Conservation (phyloP, 2,888 invertebrate genomes). For the Cryptocephalus moraei region DNA sequence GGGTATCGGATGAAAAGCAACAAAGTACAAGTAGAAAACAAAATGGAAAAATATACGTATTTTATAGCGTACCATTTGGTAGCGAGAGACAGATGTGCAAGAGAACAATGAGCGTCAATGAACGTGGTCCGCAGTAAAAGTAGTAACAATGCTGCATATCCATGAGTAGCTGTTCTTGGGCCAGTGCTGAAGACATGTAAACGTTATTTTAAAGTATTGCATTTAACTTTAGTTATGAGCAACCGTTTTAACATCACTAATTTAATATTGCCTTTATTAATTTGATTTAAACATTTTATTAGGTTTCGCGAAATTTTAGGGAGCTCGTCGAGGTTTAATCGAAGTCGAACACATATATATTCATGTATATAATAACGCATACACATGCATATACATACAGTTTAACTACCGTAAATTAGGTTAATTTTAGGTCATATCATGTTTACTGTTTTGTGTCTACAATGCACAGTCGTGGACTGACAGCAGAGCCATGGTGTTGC, state of each 20-base stretch:
- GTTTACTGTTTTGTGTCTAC: slow-evolving; percentile 36
- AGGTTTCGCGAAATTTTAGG: slow-evolving; percentile 15
- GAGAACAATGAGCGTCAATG: slow-evolving; percentile 37
- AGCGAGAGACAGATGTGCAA: slow-evolving; percentile 40
- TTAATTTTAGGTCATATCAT: slow-evolving; percentile 36
- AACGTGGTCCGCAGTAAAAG: slow-evolving; percentile 35
- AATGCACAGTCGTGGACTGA: slow-evolving; percentile 38
- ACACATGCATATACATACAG: slow-evolving; percentile 37
- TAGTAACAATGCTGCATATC: slow-evolving; percentile 37
- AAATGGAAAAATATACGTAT: neutral
- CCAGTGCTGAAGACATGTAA: slow-evolving; percentile 25
- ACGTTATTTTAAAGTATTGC: slow-evolving; percentile 16
- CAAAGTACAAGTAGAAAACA: no score
- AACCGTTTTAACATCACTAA: slow-evolving; percentile 15
- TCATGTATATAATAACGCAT: slow-evolving; percentile 32
- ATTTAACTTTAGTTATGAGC: slow-evolving; percentile 12
- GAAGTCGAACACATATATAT: slow-evolving; percentile 15
- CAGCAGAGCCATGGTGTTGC: slow-evolving; percentile 25
- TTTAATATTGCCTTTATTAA: slow-evolving; percentile 11
- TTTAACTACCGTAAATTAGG: slow-evolving; percentile 28
- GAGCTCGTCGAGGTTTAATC: slow-evolving; percentile 11
- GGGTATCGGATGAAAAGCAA: no score
- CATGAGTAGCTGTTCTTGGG: slow-evolving; percentile 33
- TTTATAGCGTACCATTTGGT: slow-evolving; percentile 36
- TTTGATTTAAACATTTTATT: slow-evolving; percentile 13